phyloP scores from a whole-genome alignment of 2,888 invertebrate species.

The Elegia similella region DNA sequence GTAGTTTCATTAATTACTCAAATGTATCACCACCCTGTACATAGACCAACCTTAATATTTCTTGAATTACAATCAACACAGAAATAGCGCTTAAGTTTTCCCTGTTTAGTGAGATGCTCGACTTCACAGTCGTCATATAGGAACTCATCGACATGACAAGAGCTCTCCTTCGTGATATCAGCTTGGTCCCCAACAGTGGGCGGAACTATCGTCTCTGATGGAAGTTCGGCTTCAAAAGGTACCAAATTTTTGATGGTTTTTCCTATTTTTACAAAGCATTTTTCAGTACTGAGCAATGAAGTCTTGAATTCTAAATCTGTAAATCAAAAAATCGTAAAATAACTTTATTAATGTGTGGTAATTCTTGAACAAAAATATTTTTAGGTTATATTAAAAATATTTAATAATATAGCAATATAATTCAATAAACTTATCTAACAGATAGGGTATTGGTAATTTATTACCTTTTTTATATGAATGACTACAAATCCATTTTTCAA shows the following conservation, averaged over 20 bases:
- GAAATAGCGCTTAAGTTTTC: conserved; percentile 58
- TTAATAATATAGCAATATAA: too few species aligned
- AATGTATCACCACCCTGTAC: too few species aligned
- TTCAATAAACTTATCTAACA: too few species aligned
- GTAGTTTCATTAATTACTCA: too few species aligned
- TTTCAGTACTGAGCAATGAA: conserved; percentile 45
- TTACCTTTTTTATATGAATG: conserved; percentile 61
- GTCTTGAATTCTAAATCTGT: conserved; percentile 59
- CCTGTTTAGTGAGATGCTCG: conserved; percentile 62
- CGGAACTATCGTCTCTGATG: conserved; percentile 61
- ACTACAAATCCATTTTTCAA: conserved; percentile 66
- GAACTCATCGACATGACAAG: conserved; percentile 86
- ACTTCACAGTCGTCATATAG: conserved; percentile 85
- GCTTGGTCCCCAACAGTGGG: conserved; percentile 71
- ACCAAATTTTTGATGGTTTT: conserved; percentile 56
- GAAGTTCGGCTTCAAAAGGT: conserved; percentile 65
- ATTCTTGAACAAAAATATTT: background rate
- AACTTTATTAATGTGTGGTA: background rate
- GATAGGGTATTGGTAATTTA: background rate
- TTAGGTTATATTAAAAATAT: background rate
- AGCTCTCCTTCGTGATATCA: conserved; percentile 76
- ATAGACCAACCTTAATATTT: conserved; percentile 53
- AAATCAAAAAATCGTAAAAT: conserved; percentile 14
- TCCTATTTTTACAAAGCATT: conserved; percentile 54
- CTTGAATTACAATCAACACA: conserved; percentile 64